Percentiles rank a stretch among this genome's conserved stretches.
phyloP scores from a whole-genome alignment of 2,113 vertebrate species.

The Protomyctophum bolini region DNA sequence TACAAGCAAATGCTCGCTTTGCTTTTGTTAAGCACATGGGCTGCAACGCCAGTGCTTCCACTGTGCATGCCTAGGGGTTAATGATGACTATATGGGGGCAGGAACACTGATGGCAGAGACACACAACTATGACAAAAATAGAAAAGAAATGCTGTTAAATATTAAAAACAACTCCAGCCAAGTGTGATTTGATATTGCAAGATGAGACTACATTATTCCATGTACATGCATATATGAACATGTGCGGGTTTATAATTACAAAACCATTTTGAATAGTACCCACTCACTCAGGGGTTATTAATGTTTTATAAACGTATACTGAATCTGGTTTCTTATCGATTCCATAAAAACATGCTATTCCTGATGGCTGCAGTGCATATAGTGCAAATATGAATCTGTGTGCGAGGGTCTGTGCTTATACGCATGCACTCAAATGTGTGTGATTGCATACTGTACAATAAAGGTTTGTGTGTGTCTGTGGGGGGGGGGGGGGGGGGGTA shows the following conservation, averaged over 20 bases:
- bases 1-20: no score
- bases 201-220: no score
- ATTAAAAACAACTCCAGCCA: no score
- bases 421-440: not conserved
- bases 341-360: conserved; percentile 10
- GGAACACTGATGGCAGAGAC: no score
- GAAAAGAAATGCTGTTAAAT: no score
- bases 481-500: not conserved
- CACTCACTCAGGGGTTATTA: conserved; percentile 39
- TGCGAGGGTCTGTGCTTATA: not conserved
- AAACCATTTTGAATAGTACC: conserved; percentile 5
- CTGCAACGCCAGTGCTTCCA: no score
- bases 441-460: not conserved
- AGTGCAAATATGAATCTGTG: not conserved
- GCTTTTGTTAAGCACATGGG: no score
- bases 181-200: no score
- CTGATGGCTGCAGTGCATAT: not conserved
- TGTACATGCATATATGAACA: not conserved
- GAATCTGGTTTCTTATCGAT: conserved; percentile 35
- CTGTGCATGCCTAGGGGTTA: no score
- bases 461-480: not conserved
- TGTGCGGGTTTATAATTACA: not conserved
- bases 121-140: no score
- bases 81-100: no score
- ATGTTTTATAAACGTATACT: conserved; percentile 27